Evolutionary conservation across 2,113 vertebrate species (phyloP), one percentile per base, ranked within the genome.

Genomic region (Xiphias gladius): DNA sequence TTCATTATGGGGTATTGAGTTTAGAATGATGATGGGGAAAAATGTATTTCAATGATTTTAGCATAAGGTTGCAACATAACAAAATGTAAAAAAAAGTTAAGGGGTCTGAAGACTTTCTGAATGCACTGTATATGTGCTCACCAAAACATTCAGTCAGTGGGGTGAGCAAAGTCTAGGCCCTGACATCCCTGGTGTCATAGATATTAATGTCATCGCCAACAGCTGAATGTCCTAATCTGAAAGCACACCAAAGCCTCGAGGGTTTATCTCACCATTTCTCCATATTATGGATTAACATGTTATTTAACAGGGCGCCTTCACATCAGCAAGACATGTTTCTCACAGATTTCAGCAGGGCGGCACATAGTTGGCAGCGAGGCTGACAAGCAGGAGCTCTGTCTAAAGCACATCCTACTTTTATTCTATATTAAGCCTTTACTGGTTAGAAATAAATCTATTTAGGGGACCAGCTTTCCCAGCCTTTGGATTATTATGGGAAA

Each of bases 351-450:
- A 62, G 63, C 58, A 68, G 66, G 73, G 24, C 17, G 32, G 71
- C 70, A 58, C 41, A 24, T 73, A 55, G 48, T 71, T 83, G 43
- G 43, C 41, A 73, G 74, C 0, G 2, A 73, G 63, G 68, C 54
- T 87, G 77, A 86, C 74, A 87, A 85, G 79, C 64, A 82, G 59
- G 35, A 55, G 80, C 66, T 78, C 65, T 64, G 69, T 74, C 73
- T 83, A 74, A 82, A 85, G 54, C 86, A 76, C 79, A 90, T 86
- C 86, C 79, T 85, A 80, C 69, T 86, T 87, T 86, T 66, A 84
- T 84, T 89, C 67, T 71, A 82, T 76, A 86, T 88, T 76, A 88
- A 88, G 71, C 76, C 46, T 58, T 83, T 64, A 86, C 72, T 20
- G 16, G 55, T 84, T 75, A 39, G 75, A 91, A 89, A 85, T 78